Evolutionary conservation across 2,797 vertebrate genomes (phyloP), one percentile per base, ranked within the genome.

Genomic region (Macropodus opercularis): DNA sequence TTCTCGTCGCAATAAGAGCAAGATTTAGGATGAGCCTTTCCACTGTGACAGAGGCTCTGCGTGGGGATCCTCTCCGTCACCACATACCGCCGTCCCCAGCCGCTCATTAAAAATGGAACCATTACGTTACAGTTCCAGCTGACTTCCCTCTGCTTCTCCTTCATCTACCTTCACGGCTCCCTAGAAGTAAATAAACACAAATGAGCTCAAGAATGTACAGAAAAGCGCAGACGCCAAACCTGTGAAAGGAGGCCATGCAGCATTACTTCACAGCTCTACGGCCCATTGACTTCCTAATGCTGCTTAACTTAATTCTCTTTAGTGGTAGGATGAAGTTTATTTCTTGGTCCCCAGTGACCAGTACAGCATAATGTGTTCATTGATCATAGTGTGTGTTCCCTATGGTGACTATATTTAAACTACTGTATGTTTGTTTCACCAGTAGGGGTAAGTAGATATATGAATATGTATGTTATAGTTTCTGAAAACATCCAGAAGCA

Each of bases 1-100:
- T 31, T 63, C 80, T 71, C 63, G 41, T 49, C 19, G 88, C 77
- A 85, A 77, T 87, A 79, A 77, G 67, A 76, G 63, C 15, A 53
- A 88, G 88, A 91, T 91, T 91, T 89, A 90, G 72, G 85, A 75
- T 34, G 63, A 80, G 68, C 46, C 58, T 54, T 48, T 81, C 68
- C 64, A 15, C 50, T 17, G 65, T 85, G 87, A 91, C 79, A 72
- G 79, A 81, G 80, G 26, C 69, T 51, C 65, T 42, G 69, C 64
- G 34, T 42, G 81, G 72, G 60, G 73, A 53, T 55, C 63, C 75
- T 79, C 77, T 83, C 71, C 51, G 72, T 80, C 83, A 72, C 75
- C 71, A 77, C 69, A 79, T 75, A 83, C 66, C 69, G 72, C 69
- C 10, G 15, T 84, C 82, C 69, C 80, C 84, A 81, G 69, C 70